Evolutionary conservation across 2,113 vertebrate genomes (phyloP).

Genomic region (Myocastor coypus): DNA sequence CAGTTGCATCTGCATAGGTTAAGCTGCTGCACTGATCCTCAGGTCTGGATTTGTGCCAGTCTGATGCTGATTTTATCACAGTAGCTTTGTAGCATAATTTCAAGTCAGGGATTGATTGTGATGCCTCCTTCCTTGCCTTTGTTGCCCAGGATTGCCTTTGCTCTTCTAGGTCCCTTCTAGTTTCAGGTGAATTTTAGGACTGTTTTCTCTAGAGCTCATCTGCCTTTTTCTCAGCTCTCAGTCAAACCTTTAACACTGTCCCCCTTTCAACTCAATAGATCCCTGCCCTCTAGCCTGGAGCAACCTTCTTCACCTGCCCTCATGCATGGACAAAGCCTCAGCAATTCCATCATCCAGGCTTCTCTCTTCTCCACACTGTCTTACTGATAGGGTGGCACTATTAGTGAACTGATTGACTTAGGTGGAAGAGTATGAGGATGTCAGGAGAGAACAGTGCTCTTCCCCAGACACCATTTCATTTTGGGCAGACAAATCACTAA

Average conservation of each 20-base stretch:
- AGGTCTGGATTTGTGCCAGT: too few species aligned
- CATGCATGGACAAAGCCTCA: neutral
- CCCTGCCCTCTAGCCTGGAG: neutral
- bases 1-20: too few species aligned
- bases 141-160: too few species aligned
- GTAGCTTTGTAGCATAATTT: too few species aligned
- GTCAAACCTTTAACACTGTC: neutral
- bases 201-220: neutral
- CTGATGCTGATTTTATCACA: too few species aligned
- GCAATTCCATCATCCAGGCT: neutral
- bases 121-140: too few species aligned
- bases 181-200: too few species aligned
- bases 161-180: too few species aligned
- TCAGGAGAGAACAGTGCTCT: fast-evolving
- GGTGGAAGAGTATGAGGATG: too few species aligned
- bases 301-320: neutral
- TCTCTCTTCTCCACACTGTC: neutral
- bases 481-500: neutral
- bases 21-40: too few species aligned
- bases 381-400: neutral
- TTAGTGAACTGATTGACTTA: neutral
- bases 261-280: neutral
- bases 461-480: neutral
- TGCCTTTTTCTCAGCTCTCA: neutral
- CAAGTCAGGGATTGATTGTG: too few species aligned